These are phyloP conservation scores for Sinocyclocheilus maitianheensis DNA, from an alignment of 2,113 vertebrate species.

Conservation along the genomic window DNA sequence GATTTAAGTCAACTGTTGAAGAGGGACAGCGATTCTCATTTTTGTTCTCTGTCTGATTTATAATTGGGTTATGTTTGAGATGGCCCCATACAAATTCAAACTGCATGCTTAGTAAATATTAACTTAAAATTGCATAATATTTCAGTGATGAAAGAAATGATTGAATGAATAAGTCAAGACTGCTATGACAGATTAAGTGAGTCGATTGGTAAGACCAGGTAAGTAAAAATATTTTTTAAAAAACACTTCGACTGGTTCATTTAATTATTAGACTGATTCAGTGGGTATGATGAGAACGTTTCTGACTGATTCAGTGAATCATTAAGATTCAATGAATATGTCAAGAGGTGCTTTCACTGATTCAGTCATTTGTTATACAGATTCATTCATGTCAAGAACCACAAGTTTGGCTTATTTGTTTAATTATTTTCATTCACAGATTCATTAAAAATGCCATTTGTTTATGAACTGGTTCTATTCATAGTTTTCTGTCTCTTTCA, in stretches of 20 bases:
- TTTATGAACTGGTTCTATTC: neutral
- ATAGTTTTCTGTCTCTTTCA: neutral
- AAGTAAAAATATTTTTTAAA: no score
- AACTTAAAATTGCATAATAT: neutral
- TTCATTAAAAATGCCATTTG: neutral
- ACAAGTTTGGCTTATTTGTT: no score
- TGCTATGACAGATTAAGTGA: neutral
- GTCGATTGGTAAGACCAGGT: no score
- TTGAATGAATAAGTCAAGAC: neutral
- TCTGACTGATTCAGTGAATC: neutral
- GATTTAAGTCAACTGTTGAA: constrained; percentile 4
- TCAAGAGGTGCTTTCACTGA: neutral
- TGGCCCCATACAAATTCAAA: neutral
- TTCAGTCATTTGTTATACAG: neutral
- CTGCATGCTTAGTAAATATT: neutral
- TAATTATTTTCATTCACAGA: neutral
- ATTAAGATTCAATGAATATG: neutral
- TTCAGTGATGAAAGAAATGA: neutral
- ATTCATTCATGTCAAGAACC: neutral
- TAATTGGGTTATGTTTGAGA: neutral
- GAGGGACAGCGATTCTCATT: neutral
- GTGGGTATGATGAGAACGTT: neutral
- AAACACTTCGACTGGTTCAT: no score
- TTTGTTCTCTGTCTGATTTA: constrained; percentile 11
- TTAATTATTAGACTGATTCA: neutral